Conservation (phyloP, 1,140 invertebrate species). For the Solenopsis invicta region DNA sequence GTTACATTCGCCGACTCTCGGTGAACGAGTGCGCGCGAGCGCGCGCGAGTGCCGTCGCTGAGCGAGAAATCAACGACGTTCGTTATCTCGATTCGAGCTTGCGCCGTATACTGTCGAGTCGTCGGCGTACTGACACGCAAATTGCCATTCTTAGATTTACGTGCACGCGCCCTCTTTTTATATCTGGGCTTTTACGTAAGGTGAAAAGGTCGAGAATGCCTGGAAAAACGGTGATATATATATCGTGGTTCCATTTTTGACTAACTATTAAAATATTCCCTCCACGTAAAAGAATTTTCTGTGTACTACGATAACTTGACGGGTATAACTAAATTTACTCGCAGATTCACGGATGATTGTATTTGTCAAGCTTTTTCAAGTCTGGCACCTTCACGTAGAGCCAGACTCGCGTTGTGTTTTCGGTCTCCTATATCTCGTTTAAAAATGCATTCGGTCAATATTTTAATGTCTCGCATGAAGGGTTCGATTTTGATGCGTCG, state of each 20-base stretch:
- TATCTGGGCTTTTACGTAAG: neutral
- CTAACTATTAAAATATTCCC: neutral
- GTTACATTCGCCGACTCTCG: slow-evolving; percentile 4
- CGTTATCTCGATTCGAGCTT: slow-evolving; percentile 56
- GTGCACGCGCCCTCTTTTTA: slow-evolving; percentile 16
- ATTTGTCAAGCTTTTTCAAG: neutral
- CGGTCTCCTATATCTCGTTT: neutral
- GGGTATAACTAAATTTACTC: neutral
- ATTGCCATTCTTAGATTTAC: slow-evolving; percentile 35
- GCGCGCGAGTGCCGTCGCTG: slow-evolving; percentile 3
- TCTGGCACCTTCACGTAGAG: neutral
- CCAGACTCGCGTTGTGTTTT: neutral
- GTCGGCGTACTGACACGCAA: slow-evolving; percentile 32
- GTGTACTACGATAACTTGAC: neutral
- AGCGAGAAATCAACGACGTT: slow-evolving; percentile 43
- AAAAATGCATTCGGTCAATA: neutral
- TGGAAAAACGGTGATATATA: neutral
- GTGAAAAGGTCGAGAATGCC: neutral
- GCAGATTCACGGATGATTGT: neutral
- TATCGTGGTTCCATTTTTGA: neutral
- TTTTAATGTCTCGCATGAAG: neutral
- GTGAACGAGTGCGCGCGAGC: neutral
- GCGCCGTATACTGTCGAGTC: slow-evolving; percentile 1
- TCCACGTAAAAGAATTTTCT: neutral
- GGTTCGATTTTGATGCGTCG: neutral